These are phyloP conservation scores for Tachysurus vachellii DNA, from an alignment of 2,113 vertebrate species.

Conservation along the genomic window DNA sequence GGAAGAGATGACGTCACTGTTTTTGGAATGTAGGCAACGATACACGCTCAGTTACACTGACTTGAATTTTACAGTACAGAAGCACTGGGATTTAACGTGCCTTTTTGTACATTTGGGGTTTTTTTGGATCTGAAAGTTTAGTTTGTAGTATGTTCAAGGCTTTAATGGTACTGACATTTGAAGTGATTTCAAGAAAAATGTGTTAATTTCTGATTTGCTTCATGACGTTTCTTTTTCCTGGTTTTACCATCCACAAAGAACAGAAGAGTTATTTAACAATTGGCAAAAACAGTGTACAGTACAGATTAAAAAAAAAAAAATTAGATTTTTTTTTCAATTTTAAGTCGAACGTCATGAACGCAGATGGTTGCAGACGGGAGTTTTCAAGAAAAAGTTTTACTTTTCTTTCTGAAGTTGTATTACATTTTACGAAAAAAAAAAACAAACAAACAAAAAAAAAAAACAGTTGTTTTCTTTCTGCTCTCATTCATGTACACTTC, in stretches of 20 bases:
- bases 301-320: conserved; percentile 80
- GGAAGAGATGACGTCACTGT: conserved; percentile 83
- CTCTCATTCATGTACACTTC: conserved; percentile 92
- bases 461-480: conserved; percentile 69
- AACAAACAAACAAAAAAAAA: not conserved
- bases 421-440: conserved; percentile 83
- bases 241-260: conserved; percentile 84
- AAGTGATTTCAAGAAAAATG: conserved; percentile 81
- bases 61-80: conserved; percentile 99
- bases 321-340: conserved; percentile 78
- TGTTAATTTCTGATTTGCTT: conserved; percentile 74
- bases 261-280: conserved; percentile 72
- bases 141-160: conserved; percentile 99
- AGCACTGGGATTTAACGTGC: conserved; percentile 99
- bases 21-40: conserved; percentile 80
- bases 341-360: conserved; percentile 65
- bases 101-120: conserved; percentile 96
- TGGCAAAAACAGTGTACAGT: conserved; percentile 86
- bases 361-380: conserved; percentile 95
- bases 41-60: conserved; percentile 92
- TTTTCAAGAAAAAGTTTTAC: conserved; percentile 85
- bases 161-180: conserved; percentile 99
- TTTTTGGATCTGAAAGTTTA: conserved; percentile 95
- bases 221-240: conserved; percentile 84
- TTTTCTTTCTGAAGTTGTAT: conserved; percentile 78